Evolutionary conservation across 1,140 invertebrate species (phyloP).

Genomic region (Bombus consobrinus): DNA sequence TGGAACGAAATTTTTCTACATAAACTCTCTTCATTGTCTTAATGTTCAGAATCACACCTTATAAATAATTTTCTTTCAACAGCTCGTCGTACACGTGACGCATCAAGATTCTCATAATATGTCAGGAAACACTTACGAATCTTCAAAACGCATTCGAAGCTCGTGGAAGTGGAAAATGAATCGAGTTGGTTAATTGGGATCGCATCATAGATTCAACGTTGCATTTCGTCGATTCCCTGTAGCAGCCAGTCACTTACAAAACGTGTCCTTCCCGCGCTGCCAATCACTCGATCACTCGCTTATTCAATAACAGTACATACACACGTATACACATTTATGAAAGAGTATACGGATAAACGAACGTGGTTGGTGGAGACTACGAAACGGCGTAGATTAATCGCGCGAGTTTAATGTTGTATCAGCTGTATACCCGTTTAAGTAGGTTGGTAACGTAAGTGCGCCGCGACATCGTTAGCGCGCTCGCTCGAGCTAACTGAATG

Average conservation of each 20-base stretch:
- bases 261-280: neutral
- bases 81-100: too few relatives aligned
- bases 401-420: conserved; percentile 2
- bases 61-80: too few relatives aligned
- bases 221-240: neutral
- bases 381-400: neutral
- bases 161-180: neutral
- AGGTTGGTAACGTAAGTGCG: conserved; percentile 44
- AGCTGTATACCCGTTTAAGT: neutral
- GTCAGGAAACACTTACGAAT: too few relatives aligned
- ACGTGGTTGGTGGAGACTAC: too few relatives aligned
- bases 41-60: too few relatives aligned
- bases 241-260: neutral
- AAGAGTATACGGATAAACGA: neutral
- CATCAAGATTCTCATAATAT: too few relatives aligned
- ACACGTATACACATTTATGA: neutral
- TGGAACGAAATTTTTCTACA: too few relatives aligned
- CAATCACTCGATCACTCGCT: neutral
- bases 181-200: neutral
- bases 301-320: neutral
- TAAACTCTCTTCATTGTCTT: too few relatives aligned
- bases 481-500: conserved; percentile 47
- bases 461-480: conserved; percentile 40
- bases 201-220: neutral
- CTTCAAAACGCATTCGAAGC: neutral